These are phyloP conservation scores for Pseudonaja textilis DNA, from an alignment of 2,113 vertebrate species.

Conservation along the genomic window DNA sequence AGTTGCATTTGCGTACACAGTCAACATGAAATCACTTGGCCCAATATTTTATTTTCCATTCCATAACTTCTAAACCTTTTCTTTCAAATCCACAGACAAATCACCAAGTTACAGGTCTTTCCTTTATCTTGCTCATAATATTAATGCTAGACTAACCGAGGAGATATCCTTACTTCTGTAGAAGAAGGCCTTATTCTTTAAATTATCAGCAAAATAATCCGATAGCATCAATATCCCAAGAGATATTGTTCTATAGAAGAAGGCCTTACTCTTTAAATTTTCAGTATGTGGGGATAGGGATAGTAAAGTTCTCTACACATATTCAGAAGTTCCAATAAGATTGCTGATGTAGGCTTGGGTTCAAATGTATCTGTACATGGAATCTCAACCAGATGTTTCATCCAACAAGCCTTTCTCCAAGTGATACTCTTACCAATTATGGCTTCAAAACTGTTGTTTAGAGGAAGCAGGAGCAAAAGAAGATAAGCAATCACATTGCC, in stretches of 20 bases:
- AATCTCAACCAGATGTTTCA: background rate
- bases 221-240: background rate
- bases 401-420: background rate
- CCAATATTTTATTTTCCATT: background rate
- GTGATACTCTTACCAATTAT: background rate
- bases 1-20: background rate
- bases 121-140: background rate
- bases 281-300: background rate
- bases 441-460: background rate
- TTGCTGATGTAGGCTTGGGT: background rate
- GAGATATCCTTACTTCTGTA: background rate
- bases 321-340: background rate
- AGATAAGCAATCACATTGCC: background rate
- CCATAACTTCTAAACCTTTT: background rate
- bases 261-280: too few species aligned
- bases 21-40: background rate
- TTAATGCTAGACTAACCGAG: too few species aligned
- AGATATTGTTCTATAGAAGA: background rate
- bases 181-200: background rate
- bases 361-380: background rate
- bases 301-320: background rate
- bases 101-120: background rate
- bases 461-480: background rate
- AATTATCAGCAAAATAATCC: background rate
- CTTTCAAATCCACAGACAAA: background rate